Percentiles rank a stretch among this genome's conserved stretches.
These are phyloP conservation scores for Pelusios castaneus DNA, from an alignment of 2,113 vertebrate genomes.

Conservation along the genomic window DNA sequence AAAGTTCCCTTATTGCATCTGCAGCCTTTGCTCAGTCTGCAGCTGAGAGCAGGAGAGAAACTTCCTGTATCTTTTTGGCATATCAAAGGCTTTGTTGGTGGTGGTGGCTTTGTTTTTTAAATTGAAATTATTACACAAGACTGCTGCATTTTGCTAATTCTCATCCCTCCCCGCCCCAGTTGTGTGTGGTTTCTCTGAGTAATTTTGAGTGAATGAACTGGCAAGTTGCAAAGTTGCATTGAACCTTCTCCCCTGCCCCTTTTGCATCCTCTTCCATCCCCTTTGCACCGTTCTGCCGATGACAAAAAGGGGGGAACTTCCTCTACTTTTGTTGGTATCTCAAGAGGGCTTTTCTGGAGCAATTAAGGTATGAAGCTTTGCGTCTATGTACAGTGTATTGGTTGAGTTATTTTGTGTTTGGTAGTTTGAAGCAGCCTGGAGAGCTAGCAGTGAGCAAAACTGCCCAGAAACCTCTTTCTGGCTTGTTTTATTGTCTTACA, in stretches of 20 bases:
- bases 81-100: constrained; percentile 46
- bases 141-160: constrained; percentile 58
- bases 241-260: constrained; percentile 3
- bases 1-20: constrained; percentile 5
- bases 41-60: background rate
- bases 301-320: constrained; percentile 74
- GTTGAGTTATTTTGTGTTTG: background rate
- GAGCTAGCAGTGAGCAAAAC: background rate
- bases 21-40: background rate
- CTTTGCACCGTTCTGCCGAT: constrained; percentile 42
- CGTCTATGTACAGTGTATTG: constrained; percentile 23
- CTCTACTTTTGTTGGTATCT: constrained; percentile 57
- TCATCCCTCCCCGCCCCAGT: background rate
- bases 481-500: background rate
- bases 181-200: constrained; percentile 63
- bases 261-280: constrained; percentile 45
- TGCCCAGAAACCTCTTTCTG: background rate
- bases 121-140: constrained; percentile 64
- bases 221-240: constrained; percentile 59
- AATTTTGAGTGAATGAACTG: constrained; percentile 63
- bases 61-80: constrained; percentile 33
- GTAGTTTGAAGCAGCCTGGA: constrained; percentile 23
- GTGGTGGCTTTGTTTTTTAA: constrained; percentile 11
- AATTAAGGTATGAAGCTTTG: constrained; percentile 57
- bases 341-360: constrained; percentile 50